Conservation (phyloP, 1,140 invertebrate genomes). For the Solenopsis invicta region DNA sequence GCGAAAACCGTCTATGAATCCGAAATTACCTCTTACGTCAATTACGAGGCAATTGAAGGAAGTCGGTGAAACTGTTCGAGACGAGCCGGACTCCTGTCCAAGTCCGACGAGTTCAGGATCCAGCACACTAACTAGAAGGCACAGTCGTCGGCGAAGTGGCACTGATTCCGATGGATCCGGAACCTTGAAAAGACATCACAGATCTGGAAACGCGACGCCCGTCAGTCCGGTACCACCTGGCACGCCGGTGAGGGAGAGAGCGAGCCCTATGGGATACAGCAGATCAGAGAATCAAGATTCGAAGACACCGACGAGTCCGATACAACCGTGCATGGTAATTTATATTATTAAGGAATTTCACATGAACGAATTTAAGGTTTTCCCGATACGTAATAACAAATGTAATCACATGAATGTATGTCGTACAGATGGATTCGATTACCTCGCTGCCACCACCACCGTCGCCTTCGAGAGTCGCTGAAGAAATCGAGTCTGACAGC, state of each 20-base stretch:
- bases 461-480: conserved; percentile 86
- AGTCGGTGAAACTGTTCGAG: conserved; percentile 90
- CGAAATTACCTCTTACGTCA: conserved; percentile 95
- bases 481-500: conserved; percentile 81
- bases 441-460: conserved; percentile 88
- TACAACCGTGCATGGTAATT: conserved; percentile 85
- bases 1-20: conserved; percentile 95
- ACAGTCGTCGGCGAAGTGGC: conserved; percentile 88
- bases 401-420: background rate
- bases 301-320: conserved; percentile 85
- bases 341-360: background rate
- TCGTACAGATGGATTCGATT: conserved; percentile 86
- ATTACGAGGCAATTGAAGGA: conserved; percentile 96
- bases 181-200: conserved; percentile 88
- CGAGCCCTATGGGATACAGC: conserved; percentile 83
- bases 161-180: conserved; percentile 89
- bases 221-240: conserved; percentile 86
- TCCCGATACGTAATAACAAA: background rate
- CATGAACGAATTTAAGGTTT: background rate
- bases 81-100: conserved; percentile 84
- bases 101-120: conserved; percentile 85
- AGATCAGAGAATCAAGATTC: conserved; percentile 83
- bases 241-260: conserved; percentile 86
- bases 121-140: conserved; percentile 88
- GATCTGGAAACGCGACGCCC: conserved; percentile 87